These are phyloP conservation scores for Chionoecetes opilio DNA, from an alignment of 1,140 invertebrate species.

Conservation along the genomic window DNA sequence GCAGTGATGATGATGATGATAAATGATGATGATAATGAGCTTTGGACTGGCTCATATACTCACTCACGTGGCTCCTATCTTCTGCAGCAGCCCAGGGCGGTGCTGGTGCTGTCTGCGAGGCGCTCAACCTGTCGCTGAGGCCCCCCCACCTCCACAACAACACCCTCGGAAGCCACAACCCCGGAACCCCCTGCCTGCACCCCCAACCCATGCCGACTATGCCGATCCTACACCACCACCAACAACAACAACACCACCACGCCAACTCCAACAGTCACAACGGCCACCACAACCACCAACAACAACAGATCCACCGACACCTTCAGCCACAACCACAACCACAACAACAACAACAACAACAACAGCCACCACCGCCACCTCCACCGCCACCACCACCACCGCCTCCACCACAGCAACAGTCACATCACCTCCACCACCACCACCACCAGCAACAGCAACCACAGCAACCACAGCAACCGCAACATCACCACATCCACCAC, in stretches of 20 bases:
- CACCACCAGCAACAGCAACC: slow-evolving; percentile 44
- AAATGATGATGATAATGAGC: slow-evolving; percentile 46
- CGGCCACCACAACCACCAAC: slow-evolving; percentile 52
- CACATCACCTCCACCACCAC: slow-evolving; percentile 8
- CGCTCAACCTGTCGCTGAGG: slow-evolving; percentile 78
- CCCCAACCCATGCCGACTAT: background rate
- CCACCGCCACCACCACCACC: background rate
- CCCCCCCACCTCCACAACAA: slow-evolving; percentile 67
- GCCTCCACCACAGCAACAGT: slow-evolving; percentile 13
- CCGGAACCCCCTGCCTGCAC: slow-evolving; percentile 68
- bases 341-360: slow-evolving; percentile 35
- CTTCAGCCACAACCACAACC: slow-evolving; percentile 16
- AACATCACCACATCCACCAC: slow-evolving; percentile 32
- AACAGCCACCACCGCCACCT: background rate
- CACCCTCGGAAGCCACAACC: background rate
- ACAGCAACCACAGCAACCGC: slow-evolving; percentile 46
- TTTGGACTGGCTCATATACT: slow-evolving; percentile 62
- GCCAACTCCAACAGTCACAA: slow-evolving; percentile 39
- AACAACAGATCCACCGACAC: background rate
- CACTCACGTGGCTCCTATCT: slow-evolving; percentile 72
- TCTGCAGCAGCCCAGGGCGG: slow-evolving; percentile 76
- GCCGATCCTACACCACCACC: slow-evolving; percentile 65
- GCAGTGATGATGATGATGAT: slow-evolving; percentile 38
- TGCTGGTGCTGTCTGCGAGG: slow-evolving; percentile 78
- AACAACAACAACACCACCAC: slow-evolving; percentile 59